Evolutionary conservation across 2,113 vertebrate genomes (phyloP).

Genomic region (Gavia stellata): DNA sequence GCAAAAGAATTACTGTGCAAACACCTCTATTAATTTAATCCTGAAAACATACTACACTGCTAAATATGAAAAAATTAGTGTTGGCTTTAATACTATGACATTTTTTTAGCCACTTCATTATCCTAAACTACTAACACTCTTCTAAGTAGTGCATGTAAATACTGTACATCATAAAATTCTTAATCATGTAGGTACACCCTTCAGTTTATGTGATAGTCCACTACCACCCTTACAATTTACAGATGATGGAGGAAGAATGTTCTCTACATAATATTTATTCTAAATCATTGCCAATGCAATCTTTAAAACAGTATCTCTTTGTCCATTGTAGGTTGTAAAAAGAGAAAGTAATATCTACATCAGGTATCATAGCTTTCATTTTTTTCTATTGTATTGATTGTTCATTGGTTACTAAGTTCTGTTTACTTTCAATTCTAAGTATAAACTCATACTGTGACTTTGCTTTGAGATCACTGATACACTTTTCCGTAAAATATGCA

Average conservation of each 20-base stretch:
- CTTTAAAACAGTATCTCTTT: background rate
- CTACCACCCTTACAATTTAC: background rate
- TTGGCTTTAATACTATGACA: background rate
- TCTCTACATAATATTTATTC: background rate
- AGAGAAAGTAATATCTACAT: background rate
- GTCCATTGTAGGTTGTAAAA: background rate
- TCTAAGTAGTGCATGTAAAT: background rate
- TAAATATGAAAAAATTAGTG: background rate
- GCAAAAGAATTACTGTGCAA: background rate
- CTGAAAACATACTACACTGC: background rate
- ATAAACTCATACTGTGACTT: background rate
- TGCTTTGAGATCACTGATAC: background rate
- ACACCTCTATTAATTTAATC: background rate
- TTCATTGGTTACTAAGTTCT: background rate
- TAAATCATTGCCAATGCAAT: background rate
- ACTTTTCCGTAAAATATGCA: background rate
- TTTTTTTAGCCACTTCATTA: background rate
- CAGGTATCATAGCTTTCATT: background rate
- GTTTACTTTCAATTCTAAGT: background rate
- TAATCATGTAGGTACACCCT: background rate
- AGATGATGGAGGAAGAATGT: background rate
- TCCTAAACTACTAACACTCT: background rate
- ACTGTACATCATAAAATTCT: background rate
- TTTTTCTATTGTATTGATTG: background rate
- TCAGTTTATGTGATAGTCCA: background rate